Conservation (phyloP, 2,113 vertebrate species). For the Oryzias curvinotus region DNA sequence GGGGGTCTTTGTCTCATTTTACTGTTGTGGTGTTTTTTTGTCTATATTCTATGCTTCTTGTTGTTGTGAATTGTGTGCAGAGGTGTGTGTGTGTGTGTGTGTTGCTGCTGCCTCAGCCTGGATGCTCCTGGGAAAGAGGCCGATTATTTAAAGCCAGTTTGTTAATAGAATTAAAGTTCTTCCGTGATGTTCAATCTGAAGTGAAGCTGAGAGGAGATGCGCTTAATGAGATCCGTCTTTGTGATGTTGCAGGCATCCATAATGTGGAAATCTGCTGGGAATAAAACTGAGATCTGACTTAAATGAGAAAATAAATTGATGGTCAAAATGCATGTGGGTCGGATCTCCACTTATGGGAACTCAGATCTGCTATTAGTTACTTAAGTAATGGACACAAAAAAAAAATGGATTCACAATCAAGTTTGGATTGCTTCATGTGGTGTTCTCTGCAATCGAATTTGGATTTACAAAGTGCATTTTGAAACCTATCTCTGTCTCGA, state of each 20-base stretch:
- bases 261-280: constrained; percentile 66
- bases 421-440: constrained; percentile 12
- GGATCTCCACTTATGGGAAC: constrained; percentile 54
- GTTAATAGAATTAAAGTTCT: neutral
- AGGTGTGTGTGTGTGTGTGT: too few relatives aligned
- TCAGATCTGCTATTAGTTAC: constrained; percentile 58
- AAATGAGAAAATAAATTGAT: constrained; percentile 78
- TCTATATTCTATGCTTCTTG: too few relatives aligned
- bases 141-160: neutral
- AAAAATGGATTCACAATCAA: constrained; percentile 28
- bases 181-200: constrained; percentile 40
- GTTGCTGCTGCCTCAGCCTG: neutral
- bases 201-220: constrained; percentile 63
- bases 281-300: constrained; percentile 69
- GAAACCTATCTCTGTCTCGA: constrained; percentile 14
- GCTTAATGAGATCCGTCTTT: constrained; percentile 68
- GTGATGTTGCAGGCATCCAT: constrained; percentile 57
- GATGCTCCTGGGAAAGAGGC: neutral
- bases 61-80: too few relatives aligned
- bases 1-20: too few relatives aligned
- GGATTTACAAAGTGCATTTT: constrained; percentile 33
- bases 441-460: constrained; percentile 22
- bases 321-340: constrained; percentile 72
- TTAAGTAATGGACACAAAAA: constrained; percentile 35
- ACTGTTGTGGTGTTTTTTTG: too few relatives aligned